These are phyloP conservation scores for Corvus cornix DNA, from an alignment of 2,113 vertebrate species.

Conservation along the genomic window DNA sequence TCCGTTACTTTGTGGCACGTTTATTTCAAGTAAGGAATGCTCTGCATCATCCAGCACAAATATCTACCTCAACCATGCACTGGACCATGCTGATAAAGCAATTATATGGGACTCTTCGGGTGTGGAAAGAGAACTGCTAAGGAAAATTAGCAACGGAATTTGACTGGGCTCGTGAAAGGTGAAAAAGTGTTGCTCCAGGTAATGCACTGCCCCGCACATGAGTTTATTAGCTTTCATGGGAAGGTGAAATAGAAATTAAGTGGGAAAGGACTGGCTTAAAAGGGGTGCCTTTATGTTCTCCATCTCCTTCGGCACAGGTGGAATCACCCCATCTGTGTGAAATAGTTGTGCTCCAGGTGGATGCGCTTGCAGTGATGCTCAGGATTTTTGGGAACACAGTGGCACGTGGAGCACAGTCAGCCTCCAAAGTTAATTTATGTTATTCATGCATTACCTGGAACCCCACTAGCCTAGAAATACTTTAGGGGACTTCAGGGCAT, in stretches of 20 bases:
- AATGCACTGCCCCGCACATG: neutral
- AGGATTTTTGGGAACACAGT: neutral
- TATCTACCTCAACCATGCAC: neutral
- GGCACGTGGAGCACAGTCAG: too few species aligned
- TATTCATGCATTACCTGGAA: neutral
- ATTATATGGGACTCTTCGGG: neutral
- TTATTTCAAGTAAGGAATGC: neutral
- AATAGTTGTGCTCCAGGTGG: neutral
- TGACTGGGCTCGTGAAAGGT: neutral
- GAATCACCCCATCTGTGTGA: too few species aligned
- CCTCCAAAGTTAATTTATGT: neutral
- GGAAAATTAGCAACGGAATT: neutral
- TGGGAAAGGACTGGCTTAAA: neutral
- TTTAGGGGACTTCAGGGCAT: neutral
- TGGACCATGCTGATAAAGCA: neutral
- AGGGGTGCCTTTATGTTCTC: neutral
- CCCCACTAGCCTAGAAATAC: neutral
- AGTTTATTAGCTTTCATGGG: neutral
- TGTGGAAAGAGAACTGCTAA: neutral
- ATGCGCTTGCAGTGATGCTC: accelerated
- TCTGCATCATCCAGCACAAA: neutral
- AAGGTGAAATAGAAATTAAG: neutral
- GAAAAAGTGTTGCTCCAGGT: neutral
- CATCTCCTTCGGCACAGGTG: neutral
- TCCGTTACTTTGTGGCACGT: neutral